Evolutionary conservation across 37 sponge, comb jelly and placozoan species (phyloP).

Genomic region (Beroe ovata): DNA sequence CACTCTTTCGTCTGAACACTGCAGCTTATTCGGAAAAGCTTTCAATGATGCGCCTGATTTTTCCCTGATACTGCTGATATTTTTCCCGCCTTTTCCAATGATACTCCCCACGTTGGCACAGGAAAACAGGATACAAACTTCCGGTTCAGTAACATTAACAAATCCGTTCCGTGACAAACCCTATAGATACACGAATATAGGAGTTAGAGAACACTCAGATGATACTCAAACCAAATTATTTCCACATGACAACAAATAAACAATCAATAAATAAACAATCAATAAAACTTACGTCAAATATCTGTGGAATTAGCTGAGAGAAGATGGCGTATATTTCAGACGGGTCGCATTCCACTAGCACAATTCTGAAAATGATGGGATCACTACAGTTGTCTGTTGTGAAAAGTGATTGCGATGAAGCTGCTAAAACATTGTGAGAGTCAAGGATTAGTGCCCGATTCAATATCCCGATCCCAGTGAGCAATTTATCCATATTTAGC

Average conservation of each 20-base stretch:
- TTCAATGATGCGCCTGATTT: background rate
- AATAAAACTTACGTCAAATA: slow-evolving; percentile 59
- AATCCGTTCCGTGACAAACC: slow-evolving; percentile 18
- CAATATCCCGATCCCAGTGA: no score
- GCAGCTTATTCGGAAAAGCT: slow-evolving; percentile 52
- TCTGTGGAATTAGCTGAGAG: slow-evolving; percentile 59
- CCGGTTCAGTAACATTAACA: slow-evolving; percentile 29
- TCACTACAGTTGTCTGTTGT: no score
- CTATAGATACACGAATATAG: no score
- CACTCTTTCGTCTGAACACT: slow-evolving; percentile 19
- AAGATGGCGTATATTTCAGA: slow-evolving; percentile 38
- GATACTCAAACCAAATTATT: no score
- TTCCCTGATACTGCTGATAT: slow-evolving; percentile 7
- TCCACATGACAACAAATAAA: no score
- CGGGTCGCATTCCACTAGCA: slow-evolving; percentile 25
- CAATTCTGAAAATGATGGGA: slow-evolving; percentile 4
- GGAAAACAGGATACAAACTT: slow-evolving; percentile 20
- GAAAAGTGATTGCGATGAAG: no score
- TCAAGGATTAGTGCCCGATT: no score
- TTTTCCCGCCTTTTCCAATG: slow-evolving; percentile 48
- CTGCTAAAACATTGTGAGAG: no score
- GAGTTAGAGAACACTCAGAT: no score
- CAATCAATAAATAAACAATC: no score
- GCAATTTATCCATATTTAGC: no score
- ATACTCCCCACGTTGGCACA: slow-evolving; percentile 10